Evolutionary conservation across 1,140 invertebrate species (phyloP), one percentile per base, ranked within the genome.

Genomic region (Diorhabda elongata): DNA sequence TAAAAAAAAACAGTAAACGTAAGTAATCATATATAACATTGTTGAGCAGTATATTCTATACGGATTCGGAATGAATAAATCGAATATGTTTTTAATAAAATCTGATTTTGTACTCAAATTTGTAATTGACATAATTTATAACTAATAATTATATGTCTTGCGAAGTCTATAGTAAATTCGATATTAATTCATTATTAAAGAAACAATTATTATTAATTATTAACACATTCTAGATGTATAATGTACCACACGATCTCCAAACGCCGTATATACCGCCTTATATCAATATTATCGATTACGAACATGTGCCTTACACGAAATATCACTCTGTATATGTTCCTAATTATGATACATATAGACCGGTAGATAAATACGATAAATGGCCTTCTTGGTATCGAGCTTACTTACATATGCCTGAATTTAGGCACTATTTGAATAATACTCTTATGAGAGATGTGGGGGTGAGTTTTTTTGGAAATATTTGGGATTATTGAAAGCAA

Each of bases 381-480:
- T 73, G 72, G 72, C 69, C 72, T 4, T 9, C 44, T 2, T 73
- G 70, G 67, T 73, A 68, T 64, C 62, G 67, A 8, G 70, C 70
- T 59, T 73, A 73, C 42, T 64, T 60, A 3, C 69, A 67, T 6
- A 44, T 71, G 0, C 69, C 57, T 42, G 63, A 69, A 5, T 71
- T 69, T 52, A 61, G 72, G 57, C 63, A 45, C 7, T 73, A 73
- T 58, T 44, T 73, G 42, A 73, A 73, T 60, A 73, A 73, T 59
- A 67, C 71, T 58, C 58, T 73, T 56, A 65, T 71, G 42, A 71
- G 72, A 58, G 72, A 73, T 63, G 59, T 73, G 7, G 56, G 69
- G 60, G 72, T 73, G 67, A 70, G 71, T 73, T 45, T 52, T 4
- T n/a, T 3, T 52, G 47, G n/a, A 52, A 52, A 52, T 52, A 2